Evolutionary conservation across 2,888 invertebrate species (phyloP).

Genomic region (Noctua janthina): DNA sequence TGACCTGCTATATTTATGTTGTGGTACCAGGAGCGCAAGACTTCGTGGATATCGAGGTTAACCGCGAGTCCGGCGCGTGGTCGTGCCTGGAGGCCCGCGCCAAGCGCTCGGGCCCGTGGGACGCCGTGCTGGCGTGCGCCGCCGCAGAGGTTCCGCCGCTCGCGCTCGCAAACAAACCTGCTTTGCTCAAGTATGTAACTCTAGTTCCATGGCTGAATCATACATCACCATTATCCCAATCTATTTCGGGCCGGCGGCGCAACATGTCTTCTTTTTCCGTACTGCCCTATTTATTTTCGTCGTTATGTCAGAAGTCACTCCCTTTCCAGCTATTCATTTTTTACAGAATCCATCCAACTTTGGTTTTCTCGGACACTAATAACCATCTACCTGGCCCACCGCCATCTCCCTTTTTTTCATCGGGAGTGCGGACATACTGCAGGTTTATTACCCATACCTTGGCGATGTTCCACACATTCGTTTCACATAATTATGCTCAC

Average conservation of each 20-base stretch:
- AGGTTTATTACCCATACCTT: too few species aligned
- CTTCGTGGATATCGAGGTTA: constrained; percentile 73
- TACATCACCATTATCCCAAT: neutral
- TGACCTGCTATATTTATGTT: neutral
- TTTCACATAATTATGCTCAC: too few species aligned
- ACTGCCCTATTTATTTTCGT: neutral
- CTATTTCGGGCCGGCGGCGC: neutral
- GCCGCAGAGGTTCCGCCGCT: constrained; percentile 70
- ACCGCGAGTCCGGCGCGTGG: constrained; percentile 73
- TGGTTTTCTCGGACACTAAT: neutral
- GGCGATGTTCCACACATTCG: too few species aligned
- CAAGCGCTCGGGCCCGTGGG: constrained; percentile 80
- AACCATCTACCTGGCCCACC: neutral
- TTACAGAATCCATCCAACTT: neutral
- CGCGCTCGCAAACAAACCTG: constrained; percentile 63
- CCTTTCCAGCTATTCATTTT: neutral
- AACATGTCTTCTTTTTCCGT: neutral
- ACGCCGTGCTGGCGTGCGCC: constrained; percentile 80
- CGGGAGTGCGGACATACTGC: too few species aligned
- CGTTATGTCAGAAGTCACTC: neutral
- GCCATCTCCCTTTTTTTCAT: too few species aligned
- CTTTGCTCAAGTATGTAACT: constrained; percentile 79
- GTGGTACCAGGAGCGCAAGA: constrained; percentile 75
- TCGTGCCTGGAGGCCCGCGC: constrained; percentile 75
- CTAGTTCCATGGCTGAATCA: neutral